Evolutionary conservation across 2,113 vertebrate species (phyloP).

Genomic region (Nothobranchius furzeri): DNA sequence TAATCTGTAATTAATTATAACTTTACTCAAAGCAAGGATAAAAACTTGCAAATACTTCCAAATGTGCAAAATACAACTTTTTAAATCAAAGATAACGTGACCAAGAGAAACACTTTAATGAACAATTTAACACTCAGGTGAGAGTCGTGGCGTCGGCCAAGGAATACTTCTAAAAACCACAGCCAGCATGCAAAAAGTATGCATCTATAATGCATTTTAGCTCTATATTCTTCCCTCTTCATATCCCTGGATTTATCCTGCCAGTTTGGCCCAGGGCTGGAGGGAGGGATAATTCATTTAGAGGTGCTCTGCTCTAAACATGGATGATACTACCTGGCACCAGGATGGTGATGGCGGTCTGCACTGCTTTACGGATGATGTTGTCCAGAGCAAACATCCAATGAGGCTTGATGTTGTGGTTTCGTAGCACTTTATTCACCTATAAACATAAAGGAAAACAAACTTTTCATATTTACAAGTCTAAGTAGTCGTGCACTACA

Average conservation of each 20-base stretch:
- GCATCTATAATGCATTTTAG: too few species aligned
- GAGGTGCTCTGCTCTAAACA: background rate
- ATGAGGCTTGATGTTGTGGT: slow-evolving; percentile 98
- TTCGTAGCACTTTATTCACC: slow-evolving; percentile 98
- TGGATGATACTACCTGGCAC: slow-evolving; percentile 86
- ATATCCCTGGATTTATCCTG: background rate
- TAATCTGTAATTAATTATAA: too few species aligned
- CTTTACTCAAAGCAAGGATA: too few species aligned
- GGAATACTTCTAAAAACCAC: too few species aligned
- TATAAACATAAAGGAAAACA: slow-evolving; percentile 60
- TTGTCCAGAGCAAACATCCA: slow-evolving; percentile 99
- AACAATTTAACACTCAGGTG: too few species aligned
- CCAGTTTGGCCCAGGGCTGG: background rate
- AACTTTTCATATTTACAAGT: background rate
- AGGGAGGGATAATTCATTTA: slow-evolving; percentile 4
- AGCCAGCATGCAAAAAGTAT: too few species aligned
- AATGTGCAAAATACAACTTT: too few species aligned
- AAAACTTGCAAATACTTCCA: too few species aligned
- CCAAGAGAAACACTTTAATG: too few species aligned
- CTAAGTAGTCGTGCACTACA: background rate
- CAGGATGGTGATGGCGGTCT: slow-evolving; percentile 96
- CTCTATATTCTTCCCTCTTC: background rate
- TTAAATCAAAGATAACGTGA: too few species aligned
- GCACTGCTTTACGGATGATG: slow-evolving; percentile 97
- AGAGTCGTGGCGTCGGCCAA: too few species aligned